Conservation (phyloP, 2,797 vertebrate species). For the Bradypodion pumilum region DNA sequence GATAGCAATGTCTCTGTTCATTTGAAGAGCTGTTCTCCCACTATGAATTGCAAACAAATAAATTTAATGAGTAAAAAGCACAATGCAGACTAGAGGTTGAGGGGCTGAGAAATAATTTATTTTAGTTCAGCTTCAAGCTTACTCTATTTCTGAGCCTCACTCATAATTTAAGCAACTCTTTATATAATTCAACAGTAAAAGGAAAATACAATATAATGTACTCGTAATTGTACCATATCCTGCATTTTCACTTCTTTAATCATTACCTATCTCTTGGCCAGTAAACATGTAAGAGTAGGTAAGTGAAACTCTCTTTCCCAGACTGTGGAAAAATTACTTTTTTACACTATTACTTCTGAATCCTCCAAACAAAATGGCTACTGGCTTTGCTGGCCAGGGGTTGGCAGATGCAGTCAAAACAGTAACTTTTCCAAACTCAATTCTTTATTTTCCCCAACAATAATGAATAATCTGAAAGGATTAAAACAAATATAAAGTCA, state of each 20-base stretch:
- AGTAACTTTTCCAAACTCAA: not conserved
- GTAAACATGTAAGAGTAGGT: not conserved
- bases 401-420: not conserved
- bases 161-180: not conserved
- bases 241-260: not conserved
- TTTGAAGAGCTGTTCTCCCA: slow-evolving; percentile 81
- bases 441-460: not conserved
- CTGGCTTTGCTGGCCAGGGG: not conserved
- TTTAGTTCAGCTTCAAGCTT: not conserved
- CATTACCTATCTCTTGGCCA: not conserved
- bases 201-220: too few species aligned
- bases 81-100: not conserved
- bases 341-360: not conserved
- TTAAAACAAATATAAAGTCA: not conserved
- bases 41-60: slow-evolving; percentile 66
- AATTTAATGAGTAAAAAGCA: slow-evolving; percentile 45
- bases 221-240: too few species aligned
- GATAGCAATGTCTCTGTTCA: slow-evolving; percentile 81
- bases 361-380: too few species aligned
- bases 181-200: not conserved
- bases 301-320: not conserved
- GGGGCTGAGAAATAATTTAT: not conserved
- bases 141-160: not conserved
- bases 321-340: not conserved
- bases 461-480: not conserved